Percentiles rank a stretch among this genome's conserved stretches.
phyloP scores from a whole-genome alignment of 2,888 invertebrate genomes.

The Catonia carolina region DNA sequence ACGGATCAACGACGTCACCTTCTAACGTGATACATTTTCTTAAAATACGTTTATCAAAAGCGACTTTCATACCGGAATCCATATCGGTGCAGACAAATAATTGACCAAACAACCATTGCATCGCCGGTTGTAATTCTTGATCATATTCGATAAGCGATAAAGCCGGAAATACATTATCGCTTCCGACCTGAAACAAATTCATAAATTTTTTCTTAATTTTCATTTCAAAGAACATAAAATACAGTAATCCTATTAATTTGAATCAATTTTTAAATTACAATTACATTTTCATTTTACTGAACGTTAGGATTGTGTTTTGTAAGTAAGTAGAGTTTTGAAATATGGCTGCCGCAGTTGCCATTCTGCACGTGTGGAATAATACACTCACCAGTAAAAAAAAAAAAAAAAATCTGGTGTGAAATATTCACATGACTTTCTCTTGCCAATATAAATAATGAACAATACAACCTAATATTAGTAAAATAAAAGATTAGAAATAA shows the following conservation, averaged over 20 bases:
- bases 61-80: constrained; percentile 70
- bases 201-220: neutral
- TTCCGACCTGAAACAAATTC: constrained; percentile 54
- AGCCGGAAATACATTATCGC: constrained; percentile 74
- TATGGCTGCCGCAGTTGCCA: too few relatives aligned
- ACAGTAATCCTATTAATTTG: too few relatives aligned
- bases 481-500: too few relatives aligned
- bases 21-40: constrained; percentile 77
- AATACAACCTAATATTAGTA: too few relatives aligned
- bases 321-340: too few relatives aligned
- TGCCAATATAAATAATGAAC: too few relatives aligned
- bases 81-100: constrained; percentile 78
- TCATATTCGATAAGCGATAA: constrained; percentile 69
- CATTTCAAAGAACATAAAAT: neutral
- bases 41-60: constrained; percentile 63
- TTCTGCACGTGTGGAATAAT: too few relatives aligned
- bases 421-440: too few relatives aligned
- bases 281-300: neutral
- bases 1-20: constrained; percentile 87
- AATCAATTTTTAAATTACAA: neutral
- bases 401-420: too few relatives aligned
- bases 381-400: too few relatives aligned
- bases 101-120: constrained; percentile 83
- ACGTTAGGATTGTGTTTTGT: too few relatives aligned
- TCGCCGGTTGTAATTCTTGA: constrained; percentile 58